These are phyloP conservation scores for Aphaenogaster rudis DNA, from an alignment of 1,140 invertebrate species.

Conservation along the genomic window DNA sequence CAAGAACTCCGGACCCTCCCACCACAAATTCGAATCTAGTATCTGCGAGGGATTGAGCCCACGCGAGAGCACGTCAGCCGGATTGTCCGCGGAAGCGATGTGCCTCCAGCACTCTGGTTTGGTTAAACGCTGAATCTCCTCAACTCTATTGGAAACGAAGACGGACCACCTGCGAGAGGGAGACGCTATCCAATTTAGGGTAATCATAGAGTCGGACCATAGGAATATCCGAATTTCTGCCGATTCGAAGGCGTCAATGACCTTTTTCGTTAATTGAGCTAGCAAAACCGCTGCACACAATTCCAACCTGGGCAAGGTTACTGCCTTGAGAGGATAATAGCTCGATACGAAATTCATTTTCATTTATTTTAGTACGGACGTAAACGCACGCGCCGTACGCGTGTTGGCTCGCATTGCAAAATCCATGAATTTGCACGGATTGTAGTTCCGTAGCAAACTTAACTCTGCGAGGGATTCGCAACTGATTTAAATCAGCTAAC, in stretches of 20 bases:
- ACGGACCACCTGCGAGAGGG: background rate
- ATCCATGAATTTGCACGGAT: background rate
- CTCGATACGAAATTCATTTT: background rate
- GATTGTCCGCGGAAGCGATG: background rate
- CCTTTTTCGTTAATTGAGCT: background rate
- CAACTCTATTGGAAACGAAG: constrained; percentile 22
- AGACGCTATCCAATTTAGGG: no score
- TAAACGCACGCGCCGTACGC: background rate
- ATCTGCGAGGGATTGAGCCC: background rate
- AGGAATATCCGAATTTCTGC: no score
- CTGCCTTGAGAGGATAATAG: background rate
- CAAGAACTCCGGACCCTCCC: background rate
- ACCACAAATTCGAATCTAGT: background rate
- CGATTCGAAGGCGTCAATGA: background rate
- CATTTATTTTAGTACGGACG: background rate
- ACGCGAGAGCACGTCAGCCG: background rate
- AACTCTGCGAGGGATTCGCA: background rate
- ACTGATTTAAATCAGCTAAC: background rate
- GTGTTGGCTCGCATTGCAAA: background rate
- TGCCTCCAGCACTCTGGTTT: background rate
- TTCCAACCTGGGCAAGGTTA: background rate
- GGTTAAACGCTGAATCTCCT: constrained; percentile 5
- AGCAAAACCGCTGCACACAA: constrained; percentile 27
- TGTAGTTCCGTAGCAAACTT: background rate
- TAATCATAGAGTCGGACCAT: no score